Evolutionary conservation across 37 sponge, comb jelly and placozoan species (phyloP).

Genomic region (Ianthella basta): DNA sequence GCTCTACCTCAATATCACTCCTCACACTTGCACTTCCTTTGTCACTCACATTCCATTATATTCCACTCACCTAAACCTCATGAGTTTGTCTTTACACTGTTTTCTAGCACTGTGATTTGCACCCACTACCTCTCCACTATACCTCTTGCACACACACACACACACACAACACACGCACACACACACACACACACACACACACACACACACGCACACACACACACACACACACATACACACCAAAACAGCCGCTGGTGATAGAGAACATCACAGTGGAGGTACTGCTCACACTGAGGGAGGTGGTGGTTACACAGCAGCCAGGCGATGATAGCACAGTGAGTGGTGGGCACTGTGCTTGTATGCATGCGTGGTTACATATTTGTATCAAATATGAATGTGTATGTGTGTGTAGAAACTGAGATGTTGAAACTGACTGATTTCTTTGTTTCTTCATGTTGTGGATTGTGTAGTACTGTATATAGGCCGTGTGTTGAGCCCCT

Average conservation of each 20-base stretch:
- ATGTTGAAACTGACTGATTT: too few species aligned
- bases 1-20: not conserved
- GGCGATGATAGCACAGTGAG: slow-evolving; percentile 38
- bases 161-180: not conserved
- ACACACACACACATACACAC: not conserved
- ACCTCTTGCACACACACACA: not conserved
- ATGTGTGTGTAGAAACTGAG: not conserved
- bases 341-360: too few species aligned
- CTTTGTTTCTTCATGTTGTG: too few species aligned
- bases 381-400: slow-evolving; percentile 1
- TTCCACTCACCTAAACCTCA: too few species aligned
- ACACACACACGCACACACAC: too few species aligned
- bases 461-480: too few species aligned
- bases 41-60: too few species aligned
- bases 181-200: too few species aligned
- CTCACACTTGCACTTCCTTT: not conserved
- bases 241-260: slow-evolving; percentile 74
- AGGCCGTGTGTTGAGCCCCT: too few species aligned
- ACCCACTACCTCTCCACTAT: too few species aligned
- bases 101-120: too few species aligned
- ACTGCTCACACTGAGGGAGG: slow-evolving; percentile 83
- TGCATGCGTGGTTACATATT: not conserved
- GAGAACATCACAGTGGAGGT: slow-evolving; percentile 87
- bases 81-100: too few species aligned
- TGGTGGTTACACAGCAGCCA: slow-evolving; percentile 59